Evolutionary conservation across 2,888 invertebrate species (phyloP).

Genomic region (Pachliopta kotzebuea): DNA sequence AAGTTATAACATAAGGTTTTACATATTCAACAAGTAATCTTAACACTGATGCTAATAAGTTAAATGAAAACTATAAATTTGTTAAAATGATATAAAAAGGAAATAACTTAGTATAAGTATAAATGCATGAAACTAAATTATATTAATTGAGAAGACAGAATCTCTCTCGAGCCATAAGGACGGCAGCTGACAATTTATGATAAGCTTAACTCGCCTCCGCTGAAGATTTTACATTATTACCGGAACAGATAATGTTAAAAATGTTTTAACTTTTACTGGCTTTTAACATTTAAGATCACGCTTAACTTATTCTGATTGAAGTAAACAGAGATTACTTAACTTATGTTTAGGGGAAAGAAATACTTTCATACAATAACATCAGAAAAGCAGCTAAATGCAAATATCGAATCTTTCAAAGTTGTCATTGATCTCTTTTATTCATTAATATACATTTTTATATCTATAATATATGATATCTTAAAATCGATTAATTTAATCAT

Average conservation of each 20-base stretch:
- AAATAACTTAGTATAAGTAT: not conserved
- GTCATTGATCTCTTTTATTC: too few relatives aligned
- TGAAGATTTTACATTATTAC: slow-evolving; percentile 6
- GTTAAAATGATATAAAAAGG: too few relatives aligned
- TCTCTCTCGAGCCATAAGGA: too few relatives aligned
- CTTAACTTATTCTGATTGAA: not conserved
- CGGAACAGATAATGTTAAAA: not conserved
- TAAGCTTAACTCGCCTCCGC: not conserved
- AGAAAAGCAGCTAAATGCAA: not conserved
- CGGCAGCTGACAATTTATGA: slow-evolving; percentile 7
- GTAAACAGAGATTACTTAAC: too few relatives aligned
- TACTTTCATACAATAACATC: too few relatives aligned
- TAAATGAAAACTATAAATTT: too few relatives aligned
- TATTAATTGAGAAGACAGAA: not conserved
- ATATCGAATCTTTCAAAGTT: not conserved
- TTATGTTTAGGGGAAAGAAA: not conserved
- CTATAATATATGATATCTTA: too few relatives aligned
- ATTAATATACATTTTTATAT: too few relatives aligned
- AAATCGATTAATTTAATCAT: too few relatives aligned
- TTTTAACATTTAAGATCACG: not conserved
- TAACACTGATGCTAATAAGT: too few relatives aligned
- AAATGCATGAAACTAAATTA: not conserved
- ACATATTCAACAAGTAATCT: too few relatives aligned
- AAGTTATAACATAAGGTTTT: too few relatives aligned
- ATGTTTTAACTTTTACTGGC: not conserved